Conservation (phyloP, 2,888 invertebrate genomes). For the Mythimna ferrago region DNA sequence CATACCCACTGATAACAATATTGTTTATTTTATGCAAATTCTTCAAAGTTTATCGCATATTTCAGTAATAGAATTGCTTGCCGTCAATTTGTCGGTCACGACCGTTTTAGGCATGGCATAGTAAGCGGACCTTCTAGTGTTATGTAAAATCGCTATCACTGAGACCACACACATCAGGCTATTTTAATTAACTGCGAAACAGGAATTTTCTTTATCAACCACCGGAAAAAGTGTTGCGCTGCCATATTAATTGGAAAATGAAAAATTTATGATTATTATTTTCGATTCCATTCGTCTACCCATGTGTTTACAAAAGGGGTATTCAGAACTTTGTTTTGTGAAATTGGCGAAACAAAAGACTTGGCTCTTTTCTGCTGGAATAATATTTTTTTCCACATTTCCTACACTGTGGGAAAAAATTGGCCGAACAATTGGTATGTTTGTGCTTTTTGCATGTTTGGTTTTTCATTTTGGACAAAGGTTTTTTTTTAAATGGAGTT, state of each 20-base stretch:
- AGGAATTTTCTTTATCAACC: conserved; percentile 82
- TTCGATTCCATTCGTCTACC: conserved; percentile 54
- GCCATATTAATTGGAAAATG: conserved; percentile 74
- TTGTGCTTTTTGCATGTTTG: conserved; percentile 23
- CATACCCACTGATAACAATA: too few species aligned
- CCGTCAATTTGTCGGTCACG: too few species aligned
- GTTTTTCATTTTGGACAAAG: neutral
- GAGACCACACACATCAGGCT: conserved; percentile 63
- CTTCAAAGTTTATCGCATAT: too few species aligned
- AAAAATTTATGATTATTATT: conserved; percentile 63
- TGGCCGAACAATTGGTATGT: conserved; percentile 22
- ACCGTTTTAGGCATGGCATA: too few species aligned
- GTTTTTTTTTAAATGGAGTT: neutral
- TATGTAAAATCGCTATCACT: conserved; percentile 56
- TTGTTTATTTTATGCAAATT: too few species aligned
- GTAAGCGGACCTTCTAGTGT: too few species aligned
- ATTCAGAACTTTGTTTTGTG: conserved; percentile 42
- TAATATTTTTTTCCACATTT: conserved; percentile 42
- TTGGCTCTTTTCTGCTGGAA: conserved; percentile 9
- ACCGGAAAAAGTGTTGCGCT: conserved; percentile 77
- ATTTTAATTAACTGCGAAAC: conserved; percentile 85
- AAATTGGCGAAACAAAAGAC: conserved; percentile 37
- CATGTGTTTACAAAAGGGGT: conserved; percentile 39
- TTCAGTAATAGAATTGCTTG: too few species aligned
- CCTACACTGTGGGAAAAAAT: conserved; percentile 21